Evolutionary conservation across 2,888 invertebrate genomes (phyloP), one percentile per base, ranked within the genome.

Genomic region (Drosophila rubida): DNA sequence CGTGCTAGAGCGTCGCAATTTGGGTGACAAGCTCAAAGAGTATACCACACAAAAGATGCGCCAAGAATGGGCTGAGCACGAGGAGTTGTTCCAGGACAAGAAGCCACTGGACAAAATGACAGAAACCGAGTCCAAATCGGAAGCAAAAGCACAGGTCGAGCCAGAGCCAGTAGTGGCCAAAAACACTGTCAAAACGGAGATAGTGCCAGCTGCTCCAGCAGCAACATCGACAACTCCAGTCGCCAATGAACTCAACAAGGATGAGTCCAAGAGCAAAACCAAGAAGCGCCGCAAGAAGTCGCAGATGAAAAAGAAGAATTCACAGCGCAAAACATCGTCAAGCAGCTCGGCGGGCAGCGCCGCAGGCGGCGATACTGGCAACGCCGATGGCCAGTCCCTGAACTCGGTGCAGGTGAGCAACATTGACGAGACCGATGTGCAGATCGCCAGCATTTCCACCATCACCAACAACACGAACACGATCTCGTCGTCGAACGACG

Each of bases 261-360:
- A 92, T 49, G 91, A 91, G 45, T 85, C 88, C 9, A 92, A 92
- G 54, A 87, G 79, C 83, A 96, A 96, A 90, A 96, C 96, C 89
- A 95, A 96, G 91, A 96, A 95, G 90, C 94, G 96, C 58, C 95
- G 96, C 78, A 95, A 96, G 93, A 96, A 95, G 93, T 94, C 95
- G 32, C 93, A 95, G 77, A 95, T 96, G 91, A 96, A 96, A 92
- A 96, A 96, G 92, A 96, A 96, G 90, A 95, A 95, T 81, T 93
- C 94, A 0, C 95, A 95, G 85, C 94, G 96, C 61, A 96, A 96
- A 88, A 94, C 95, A 0, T 94, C 94, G 4, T 88, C 91, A 53
- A 88, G 93, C 89, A 89, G 92, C 78, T 91, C 90, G 23, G 74
- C 89, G n/a, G 90, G 91, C 64, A 92, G 91, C 64, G 80, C 89